Base-by-base conservation (phyloP, 2,888 invertebrate genomes). In the Hirtodrosophila cameraria region DNA sequence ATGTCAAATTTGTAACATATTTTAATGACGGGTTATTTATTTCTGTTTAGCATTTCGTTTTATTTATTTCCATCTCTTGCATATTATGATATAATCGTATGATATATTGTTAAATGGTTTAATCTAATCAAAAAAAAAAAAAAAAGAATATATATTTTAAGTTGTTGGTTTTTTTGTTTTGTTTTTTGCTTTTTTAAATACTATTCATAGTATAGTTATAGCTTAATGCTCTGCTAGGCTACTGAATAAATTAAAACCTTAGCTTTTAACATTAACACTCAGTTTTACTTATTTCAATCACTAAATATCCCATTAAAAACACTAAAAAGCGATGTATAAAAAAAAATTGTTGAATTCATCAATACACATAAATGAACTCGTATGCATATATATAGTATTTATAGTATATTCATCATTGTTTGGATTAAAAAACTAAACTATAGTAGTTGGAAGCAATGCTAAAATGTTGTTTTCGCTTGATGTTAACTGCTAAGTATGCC, bases 181-280 rank as follows among this genome's bases (percentile, higher is more conserved):
- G 48, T 50, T 53, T 49, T 62, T 38, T 23, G 35, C 31, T 55
- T 46, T 72, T 45, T 67, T 63, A 75, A 62, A 63, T 67, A 46
- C 70, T 82, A 68, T 53, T 60, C 61, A 54, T 66, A 67, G 42
- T 62, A 61, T 43, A n/a, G n/a, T n/a, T n/a, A 54, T 23, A 54
- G 58, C 77, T 75, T 78, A 75, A 72, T 74, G 68, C 72, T 49
- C 35, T 57, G 61, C 60, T 76, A 82, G 58, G 59, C 70, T 80
- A 80, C 46, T 76, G 52, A 80, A 84, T 84, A 81, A 81, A 84
- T 81, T 84, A 84, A 81, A 81, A 73, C 38, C 74, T 80, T 78
- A 72, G 50, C 67, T 38, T 58, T 59, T 60, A 66, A 79, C 60
- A 71, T 55, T 67, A 61, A 55, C 46, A 20, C 39, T 64, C 38